Evolutionary conservation across 1,140 invertebrate genomes (phyloP).

Genomic region (Neodiprion virginianus): DNA sequence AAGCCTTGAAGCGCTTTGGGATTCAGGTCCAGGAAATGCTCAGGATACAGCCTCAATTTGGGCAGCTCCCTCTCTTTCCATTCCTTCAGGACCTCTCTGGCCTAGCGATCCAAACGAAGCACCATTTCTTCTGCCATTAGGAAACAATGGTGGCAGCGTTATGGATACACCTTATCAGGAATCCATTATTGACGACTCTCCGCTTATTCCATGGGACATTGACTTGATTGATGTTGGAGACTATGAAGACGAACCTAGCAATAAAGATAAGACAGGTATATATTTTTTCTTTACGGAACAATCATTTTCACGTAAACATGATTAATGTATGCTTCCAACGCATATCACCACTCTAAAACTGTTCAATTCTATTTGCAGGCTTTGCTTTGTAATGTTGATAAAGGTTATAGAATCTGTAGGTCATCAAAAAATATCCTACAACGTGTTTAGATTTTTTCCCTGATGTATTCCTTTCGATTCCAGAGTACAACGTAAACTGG

Average conservation of each 20-base stretch:
- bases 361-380: too few species aligned
- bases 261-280: conserved; percentile 33
- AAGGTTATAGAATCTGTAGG: too few species aligned
- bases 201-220: conserved; percentile 53
- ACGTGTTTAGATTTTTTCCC: too few species aligned
- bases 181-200: conserved; percentile 49
- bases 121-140: conserved; percentile 43
- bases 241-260: conserved; percentile 40
- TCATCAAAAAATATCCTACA: too few species aligned
- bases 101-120: conserved; percentile 48
- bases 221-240: conserved; percentile 51
- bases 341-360: too few species aligned
- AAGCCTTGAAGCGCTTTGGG: conserved; percentile 71
- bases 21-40: conserved; percentile 51
- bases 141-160: conserved; percentile 33
- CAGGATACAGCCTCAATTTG: conserved; percentile 56
- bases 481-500: conserved; percentile 51
- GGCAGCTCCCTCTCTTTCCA: conserved; percentile 57
- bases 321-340: too few species aligned
- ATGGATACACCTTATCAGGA: conserved; percentile 43
- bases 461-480: conserved; percentile 23
- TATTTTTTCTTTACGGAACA: not conserved
- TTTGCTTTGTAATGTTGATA: too few species aligned
- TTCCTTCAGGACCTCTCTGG: conserved; percentile 56
- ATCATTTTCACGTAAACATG: too few species aligned